Percentiles rank a stretch among this genome's conserved stretches.
These are phyloP conservation scores for Lissocephala sabroskyi DNA, from an alignment of 2,888 invertebrate species.

Conservation along the genomic window DNA sequence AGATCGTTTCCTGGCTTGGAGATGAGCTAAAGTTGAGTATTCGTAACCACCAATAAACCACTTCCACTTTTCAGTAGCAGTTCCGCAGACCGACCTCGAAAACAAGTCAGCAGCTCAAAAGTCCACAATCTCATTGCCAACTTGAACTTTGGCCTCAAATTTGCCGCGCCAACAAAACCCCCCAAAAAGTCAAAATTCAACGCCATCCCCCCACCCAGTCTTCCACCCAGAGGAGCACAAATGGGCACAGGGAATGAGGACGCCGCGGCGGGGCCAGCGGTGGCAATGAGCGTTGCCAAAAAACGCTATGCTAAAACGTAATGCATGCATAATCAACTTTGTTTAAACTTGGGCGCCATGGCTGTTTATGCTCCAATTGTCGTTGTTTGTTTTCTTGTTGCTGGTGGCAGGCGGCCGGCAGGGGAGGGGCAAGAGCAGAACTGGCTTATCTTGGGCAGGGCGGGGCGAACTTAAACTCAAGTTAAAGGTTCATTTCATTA, in stretches of 20 bases:
- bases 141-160: conserved; percentile 56
- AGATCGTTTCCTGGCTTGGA: too few species aligned
- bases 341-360: conserved; percentile 53
- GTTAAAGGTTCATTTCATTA: conserved; percentile 66
- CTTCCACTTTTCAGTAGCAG: too few species aligned
- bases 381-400: conserved; percentile 19
- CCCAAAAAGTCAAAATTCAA: conserved; percentile 59
- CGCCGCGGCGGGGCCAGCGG: not conserved
- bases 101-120: too few species aligned
- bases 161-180: conserved; percentile 64
- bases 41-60: too few species aligned
- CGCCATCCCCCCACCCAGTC: conserved; percentile 13
- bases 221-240: not conserved
- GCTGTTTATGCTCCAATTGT: conserved; percentile 50
- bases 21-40: too few species aligned
- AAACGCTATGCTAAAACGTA: conserved; percentile 36
- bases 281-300: conserved; percentile 30
- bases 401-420: conserved; percentile 33
- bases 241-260: too few species aligned
- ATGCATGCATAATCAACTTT: conserved; percentile 67
- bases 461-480: conserved; percentile 64
- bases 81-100: too few species aligned
- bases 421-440: not conserved
- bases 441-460: conserved; percentile 48
- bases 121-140: too few species aligned